Conservation (phyloP, 2,113 vertebrate genomes). For the Xiphophorus couchianus region DNA sequence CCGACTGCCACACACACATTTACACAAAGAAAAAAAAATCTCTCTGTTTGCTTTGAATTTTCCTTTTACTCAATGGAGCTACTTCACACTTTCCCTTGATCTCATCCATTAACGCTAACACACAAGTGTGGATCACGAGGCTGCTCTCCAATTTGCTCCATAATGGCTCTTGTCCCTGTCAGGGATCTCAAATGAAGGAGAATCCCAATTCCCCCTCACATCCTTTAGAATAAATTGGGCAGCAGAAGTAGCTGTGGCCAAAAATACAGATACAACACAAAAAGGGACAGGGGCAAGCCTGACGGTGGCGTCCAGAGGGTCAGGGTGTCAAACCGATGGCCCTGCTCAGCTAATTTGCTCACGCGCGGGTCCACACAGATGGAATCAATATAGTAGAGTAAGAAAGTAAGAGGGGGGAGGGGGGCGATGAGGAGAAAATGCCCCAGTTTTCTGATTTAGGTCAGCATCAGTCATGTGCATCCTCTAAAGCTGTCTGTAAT, state of each 20-base stretch:
- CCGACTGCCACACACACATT: slow-evolving; percentile 31
- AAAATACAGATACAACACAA: slow-evolving; percentile 29
- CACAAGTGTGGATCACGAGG: slow-evolving; percentile 47
- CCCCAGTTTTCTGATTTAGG: slow-evolving; percentile 80
- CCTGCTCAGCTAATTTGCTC: slow-evolving; percentile 62
- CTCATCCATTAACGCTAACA: slow-evolving; percentile 46
- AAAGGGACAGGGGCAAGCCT: neutral
- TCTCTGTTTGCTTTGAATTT: slow-evolving; percentile 48
- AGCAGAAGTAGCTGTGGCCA: slow-evolving; percentile 18
- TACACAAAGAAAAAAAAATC: slow-evolving; percentile 2
- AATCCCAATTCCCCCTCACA: slow-evolving; percentile 33
- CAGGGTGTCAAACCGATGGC: slow-evolving; percentile 38
- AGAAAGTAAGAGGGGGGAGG: slow-evolving; percentile 54
- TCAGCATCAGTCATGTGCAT: slow-evolving; percentile 68
- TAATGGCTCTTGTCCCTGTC: slow-evolving; percentile 34
- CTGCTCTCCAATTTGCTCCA: slow-evolving; percentile 54
- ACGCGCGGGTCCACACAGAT: slow-evolving; percentile 47
- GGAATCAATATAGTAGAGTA: slow-evolving; percentile 73
- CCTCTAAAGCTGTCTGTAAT: slow-evolving; percentile 72
- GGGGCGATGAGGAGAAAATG: slow-evolving; percentile 9
- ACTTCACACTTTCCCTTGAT: slow-evolving; percentile 50
- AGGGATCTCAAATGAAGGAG: slow-evolving; percentile 31
- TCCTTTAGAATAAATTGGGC: slow-evolving; percentile 50
- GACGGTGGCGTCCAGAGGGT: slow-evolving; percentile 7
- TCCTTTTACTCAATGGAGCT: slow-evolving; percentile 28